Percentiles rank a stretch among this genome's conserved stretches.
phyloP scores from a whole-genome alignment of 2,888 invertebrate species.

The Heliconius sara region DNA sequence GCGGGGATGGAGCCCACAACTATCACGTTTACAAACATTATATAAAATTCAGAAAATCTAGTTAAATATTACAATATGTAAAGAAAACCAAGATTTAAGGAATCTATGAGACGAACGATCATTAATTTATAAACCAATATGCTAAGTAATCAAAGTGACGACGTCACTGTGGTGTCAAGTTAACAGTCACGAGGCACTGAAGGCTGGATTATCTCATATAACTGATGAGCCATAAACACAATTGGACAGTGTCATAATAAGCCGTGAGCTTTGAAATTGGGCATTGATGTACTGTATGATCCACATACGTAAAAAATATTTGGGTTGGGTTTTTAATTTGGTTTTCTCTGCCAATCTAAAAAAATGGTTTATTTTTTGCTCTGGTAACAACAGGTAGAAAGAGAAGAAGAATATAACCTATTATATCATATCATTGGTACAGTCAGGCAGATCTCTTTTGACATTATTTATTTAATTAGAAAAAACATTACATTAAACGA shows the following conservation, averaged over 20 bases:
- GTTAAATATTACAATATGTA: neutral
- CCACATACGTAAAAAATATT: neutral
- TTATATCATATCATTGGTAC: too few relatives aligned
- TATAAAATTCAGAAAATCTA: neutral
- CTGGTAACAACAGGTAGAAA: too few relatives aligned
- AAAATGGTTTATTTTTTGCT: too few relatives aligned
- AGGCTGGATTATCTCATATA: constrained; percentile 18
- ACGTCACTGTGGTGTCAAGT: constrained; percentile 17
- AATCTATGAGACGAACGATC: neutral
- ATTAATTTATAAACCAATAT: constrained; percentile 10
- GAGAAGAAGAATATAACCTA: too few relatives aligned
- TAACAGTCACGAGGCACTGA: constrained; percentile 13
- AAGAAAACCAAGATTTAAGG: neutral
- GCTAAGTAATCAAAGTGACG: neutral
- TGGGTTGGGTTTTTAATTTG: neutral
- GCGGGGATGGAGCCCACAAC: neutral
- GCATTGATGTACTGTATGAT: neutral
- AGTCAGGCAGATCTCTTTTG: too few relatives aligned
- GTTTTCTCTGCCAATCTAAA: neutral
- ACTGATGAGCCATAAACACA: constrained; percentile 26
- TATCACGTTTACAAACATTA: neutral
- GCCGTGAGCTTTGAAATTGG: neutral
- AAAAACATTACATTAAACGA: too few relatives aligned
- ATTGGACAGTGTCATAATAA: constrained; percentile 16
- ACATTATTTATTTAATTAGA: too few relatives aligned